Evolutionary conservation across 2,888 invertebrate genomes (phyloP).

Genomic region (Eulithis prunata): DNA sequence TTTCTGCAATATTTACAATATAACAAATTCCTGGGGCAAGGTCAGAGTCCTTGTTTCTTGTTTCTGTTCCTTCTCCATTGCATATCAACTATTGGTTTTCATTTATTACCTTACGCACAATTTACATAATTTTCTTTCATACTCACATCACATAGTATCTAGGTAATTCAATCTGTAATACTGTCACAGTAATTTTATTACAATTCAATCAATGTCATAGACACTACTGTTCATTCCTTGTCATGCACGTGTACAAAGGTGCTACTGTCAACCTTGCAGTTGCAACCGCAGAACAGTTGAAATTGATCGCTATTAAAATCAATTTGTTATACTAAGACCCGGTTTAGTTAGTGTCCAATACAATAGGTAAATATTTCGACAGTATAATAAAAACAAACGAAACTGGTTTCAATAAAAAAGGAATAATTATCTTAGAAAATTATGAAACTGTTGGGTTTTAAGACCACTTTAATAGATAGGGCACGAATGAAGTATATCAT

Average conservation of each 20-base stretch:
- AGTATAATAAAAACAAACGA: too few species aligned
- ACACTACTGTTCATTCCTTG: slow-evolving; percentile 12
- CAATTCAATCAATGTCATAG: slow-evolving; percentile 7
- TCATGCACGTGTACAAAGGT: slow-evolving; percentile 23
- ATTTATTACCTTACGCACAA: too few species aligned
- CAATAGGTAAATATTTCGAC: not conserved
- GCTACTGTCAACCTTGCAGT: slow-evolving; percentile 29
- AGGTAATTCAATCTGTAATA: not conserved
- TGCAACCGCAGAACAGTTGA: slow-evolving; percentile 18
- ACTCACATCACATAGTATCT: too few species aligned
- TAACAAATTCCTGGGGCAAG: not conserved
- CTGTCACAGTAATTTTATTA: slow-evolving; percentile 1
- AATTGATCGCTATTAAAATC: slow-evolving; percentile 24
- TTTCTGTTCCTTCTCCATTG: not conserved
- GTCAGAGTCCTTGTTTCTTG: not conserved
- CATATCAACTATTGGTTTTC: too few species aligned
- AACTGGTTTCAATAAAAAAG: too few species aligned
- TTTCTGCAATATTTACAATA: too few species aligned
- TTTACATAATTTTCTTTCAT: too few species aligned
- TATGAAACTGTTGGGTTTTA: too few species aligned
- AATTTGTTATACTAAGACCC: slow-evolving; percentile 18
- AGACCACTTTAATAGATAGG: not conserved
- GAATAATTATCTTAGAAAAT: too few species aligned
- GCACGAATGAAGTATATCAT: too few species aligned
- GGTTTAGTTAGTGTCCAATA: not conserved